Base-by-base conservation (phyloP, 1,140 invertebrate species). In the Rhynchophorus ferrugineus region DNA sequence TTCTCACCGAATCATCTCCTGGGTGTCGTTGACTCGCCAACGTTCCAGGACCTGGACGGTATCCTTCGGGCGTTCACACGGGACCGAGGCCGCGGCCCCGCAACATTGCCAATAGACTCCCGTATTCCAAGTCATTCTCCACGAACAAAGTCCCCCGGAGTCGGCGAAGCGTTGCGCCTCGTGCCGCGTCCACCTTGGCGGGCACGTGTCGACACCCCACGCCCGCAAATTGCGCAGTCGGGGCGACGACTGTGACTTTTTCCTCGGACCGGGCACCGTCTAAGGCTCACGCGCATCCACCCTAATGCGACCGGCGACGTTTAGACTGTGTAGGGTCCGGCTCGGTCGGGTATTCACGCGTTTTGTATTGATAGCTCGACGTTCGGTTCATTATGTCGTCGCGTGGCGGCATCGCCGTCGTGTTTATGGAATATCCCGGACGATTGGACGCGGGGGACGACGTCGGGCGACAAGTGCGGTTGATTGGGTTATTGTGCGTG, bases 331-430 rank as follows among this genome's bases (percentile, higher is more conserved):
- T n/a, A n/a, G n/a, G n/a, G n/a, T n/a, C n/a, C n/a, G n/a, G n/a
- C n/a, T n/a, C n/a, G n/a, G n/a, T n/a, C n/a, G n/a, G n/a, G n/a
- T n/a, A n/a, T n/a, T n/a, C n/a, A n/a, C n/a, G n/a, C n/a, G n/a
- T n/a, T n/a, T n/a, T 60, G 61, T 64, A 64, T 64, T 64, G 62
- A 64, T 64, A 61, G 60, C 62, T 62, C 58, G 47, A 6, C 24
- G 55, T 64, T 63, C 58, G 59, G 56, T 64, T 64, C 60, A 64
- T 64, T 64, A 64, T 64, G 60, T 60, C 60, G 62, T 49, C 62
- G 50, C 60, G 62, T 64, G 62, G 42, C 58, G 33, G 24, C 42
- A 49, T 47, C 54, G 5, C 59, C 51, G 54, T 58, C 54, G 54
- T 61, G 61, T 63, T 63, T 63, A 63, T 61, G 57, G 60, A 60